Evolutionary conservation across 2,888 invertebrate genomes (phyloP).

Genomic region (Aspidiotus rigidus): DNA sequence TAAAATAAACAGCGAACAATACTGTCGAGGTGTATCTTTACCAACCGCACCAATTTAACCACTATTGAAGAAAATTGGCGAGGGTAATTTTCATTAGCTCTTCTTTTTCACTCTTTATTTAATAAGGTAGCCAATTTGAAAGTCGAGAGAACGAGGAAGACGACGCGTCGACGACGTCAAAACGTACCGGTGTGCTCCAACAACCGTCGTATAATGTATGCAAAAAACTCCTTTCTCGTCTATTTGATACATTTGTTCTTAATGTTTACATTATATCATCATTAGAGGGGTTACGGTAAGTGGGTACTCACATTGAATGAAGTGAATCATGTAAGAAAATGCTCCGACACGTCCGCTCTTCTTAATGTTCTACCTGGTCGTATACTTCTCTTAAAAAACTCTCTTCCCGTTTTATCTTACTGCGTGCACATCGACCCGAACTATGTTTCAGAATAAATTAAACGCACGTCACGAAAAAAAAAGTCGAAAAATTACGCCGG

Average conservation of each 20-base stretch:
- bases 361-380: neutral
- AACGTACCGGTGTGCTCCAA: neutral
- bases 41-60: neutral
- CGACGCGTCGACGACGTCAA: neutral
- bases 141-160: neutral
- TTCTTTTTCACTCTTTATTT: neutral
- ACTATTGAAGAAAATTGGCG: neutral
- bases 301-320: conserved; percentile 2
- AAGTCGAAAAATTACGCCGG: too few relatives aligned
- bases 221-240: neutral
- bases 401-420: too few relatives aligned
- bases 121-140: neutral
- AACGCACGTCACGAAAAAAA: too few relatives aligned
- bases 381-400: too few relatives aligned
- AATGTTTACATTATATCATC: conserved; percentile 29
- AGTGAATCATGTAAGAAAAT: conserved; percentile 27
- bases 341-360: conserved; percentile 22
- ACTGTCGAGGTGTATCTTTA: too few relatives aligned
- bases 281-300: conserved; percentile 19
- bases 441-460: neutral
- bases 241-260: conserved; percentile 4
- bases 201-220: neutral
- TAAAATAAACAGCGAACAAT: too few relatives aligned
- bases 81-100: conserved; percentile 1
- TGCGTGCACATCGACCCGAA: neutral